phyloP scores from a whole-genome alignment of 2,797 vertebrate genomes.

The Argentina silus region DNA sequence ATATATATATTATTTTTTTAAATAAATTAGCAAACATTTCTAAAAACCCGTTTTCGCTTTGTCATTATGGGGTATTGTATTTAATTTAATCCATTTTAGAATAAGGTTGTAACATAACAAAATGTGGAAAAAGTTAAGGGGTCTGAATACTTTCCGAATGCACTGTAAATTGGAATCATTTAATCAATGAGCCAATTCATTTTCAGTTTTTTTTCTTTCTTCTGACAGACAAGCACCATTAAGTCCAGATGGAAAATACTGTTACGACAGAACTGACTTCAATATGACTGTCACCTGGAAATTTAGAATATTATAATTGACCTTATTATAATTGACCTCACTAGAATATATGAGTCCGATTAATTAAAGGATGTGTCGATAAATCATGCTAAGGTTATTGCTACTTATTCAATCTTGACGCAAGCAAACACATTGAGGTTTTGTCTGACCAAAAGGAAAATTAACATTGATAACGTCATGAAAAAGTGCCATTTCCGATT shows the following conservation, averaged over 20 bases:
- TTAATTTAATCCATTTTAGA: too few relatives aligned
- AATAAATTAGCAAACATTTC: too few relatives aligned
- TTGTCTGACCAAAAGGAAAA: constrained; percentile 46
- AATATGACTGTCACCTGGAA: constrained; percentile 63
- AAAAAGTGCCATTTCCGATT: constrained; percentile 70
- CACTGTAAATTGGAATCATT: constrained; percentile 15
- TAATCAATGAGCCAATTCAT: constrained; percentile 7
- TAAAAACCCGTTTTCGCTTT: too few relatives aligned
- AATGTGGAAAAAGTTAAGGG: too few relatives aligned
- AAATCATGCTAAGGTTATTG: constrained; percentile 59
- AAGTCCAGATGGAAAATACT: constrained; percentile 1
- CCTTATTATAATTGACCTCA: constrained; percentile 26
- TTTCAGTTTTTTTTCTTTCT: constrained; percentile 15
- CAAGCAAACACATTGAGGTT: constrained; percentile 42
- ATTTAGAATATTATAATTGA: constrained; percentile 15
- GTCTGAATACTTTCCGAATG: not conserved
- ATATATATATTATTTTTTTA: too few relatives aligned
- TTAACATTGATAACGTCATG: constrained; percentile 43
- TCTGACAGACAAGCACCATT: constrained; percentile 13
- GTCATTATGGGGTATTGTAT: too few relatives aligned
- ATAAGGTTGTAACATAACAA: too few relatives aligned
- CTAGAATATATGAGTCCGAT: constrained; percentile 20
- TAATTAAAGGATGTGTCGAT: constrained; percentile 41
- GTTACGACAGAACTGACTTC: constrained; percentile 24
- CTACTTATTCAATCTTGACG: constrained; percentile 48